These are phyloP conservation scores for Mesoclemmys tuberculata DNA, from an alignment of 2,113 vertebrate species.

Conservation along the genomic window DNA sequence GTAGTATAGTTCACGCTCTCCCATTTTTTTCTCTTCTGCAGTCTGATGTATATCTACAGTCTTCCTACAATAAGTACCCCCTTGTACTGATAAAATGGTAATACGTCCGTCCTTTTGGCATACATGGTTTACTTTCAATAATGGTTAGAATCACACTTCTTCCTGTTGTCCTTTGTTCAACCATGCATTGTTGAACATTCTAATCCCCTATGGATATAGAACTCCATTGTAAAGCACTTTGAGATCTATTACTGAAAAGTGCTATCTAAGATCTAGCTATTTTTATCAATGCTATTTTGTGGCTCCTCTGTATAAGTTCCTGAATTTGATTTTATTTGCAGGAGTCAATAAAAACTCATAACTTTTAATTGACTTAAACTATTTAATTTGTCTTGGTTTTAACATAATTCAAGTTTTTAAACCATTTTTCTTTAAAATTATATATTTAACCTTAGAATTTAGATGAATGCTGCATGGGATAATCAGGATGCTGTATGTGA, in stretches of 20 bases:
- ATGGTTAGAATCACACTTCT: neutral
- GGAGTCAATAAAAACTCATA: neutral
- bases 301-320: neutral
- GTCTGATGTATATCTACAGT: neutral
- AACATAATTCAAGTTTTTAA: neutral
- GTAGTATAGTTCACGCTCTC: neutral
- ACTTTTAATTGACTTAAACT: neutral
- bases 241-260: neutral
- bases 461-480: neutral
- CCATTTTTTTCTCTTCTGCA: neutral
- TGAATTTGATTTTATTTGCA: neutral
- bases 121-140: neutral
- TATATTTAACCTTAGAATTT: neutral
- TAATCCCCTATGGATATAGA: neutral
- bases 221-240: neutral
- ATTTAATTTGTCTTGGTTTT: neutral
- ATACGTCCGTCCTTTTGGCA: neutral
- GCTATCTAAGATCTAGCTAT: neutral
- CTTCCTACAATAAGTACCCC: neutral
- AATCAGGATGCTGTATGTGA: neutral
- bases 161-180: neutral
- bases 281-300: neutral
- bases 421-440: neutral
- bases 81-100: neutral
- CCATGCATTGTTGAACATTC: neutral